Conservation (phyloP, 2,888 invertebrate species). For the Colletes collaris region DNA sequence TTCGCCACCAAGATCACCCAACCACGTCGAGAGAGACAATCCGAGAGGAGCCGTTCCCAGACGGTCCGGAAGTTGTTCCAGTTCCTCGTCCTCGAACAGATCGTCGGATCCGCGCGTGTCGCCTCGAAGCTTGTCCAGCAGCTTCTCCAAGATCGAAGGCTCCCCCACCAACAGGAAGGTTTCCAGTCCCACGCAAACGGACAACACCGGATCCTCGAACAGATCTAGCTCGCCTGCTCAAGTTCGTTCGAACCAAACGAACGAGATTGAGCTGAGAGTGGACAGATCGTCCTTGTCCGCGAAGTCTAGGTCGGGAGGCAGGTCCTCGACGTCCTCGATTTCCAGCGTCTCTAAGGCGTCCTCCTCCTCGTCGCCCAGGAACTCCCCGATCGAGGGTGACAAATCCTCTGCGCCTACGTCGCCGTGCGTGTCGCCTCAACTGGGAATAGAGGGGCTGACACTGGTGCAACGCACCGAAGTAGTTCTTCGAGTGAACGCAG, state of each 20-base stretch:
- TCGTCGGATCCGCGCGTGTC: slow-evolving; percentile 67
- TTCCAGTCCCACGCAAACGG: slow-evolving; percentile 81
- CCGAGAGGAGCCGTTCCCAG: slow-evolving; percentile 79
- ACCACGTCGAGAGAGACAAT: slow-evolving; percentile 66
- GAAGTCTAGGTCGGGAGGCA: slow-evolving; percentile 63
- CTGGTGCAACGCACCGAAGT: slow-evolving; percentile 87
- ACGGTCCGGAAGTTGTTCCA: slow-evolving; percentile 77
- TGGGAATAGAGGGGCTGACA: slow-evolving; percentile 84
- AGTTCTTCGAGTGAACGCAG: slow-evolving; percentile 86
- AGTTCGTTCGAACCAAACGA: slow-evolving; percentile 50
- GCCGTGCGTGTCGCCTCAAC: slow-evolving; percentile 78
- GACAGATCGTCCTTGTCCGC: slow-evolving; percentile 52
- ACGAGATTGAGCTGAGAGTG: slow-evolving; percentile 64
- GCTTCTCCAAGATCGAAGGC: slow-evolving; percentile 61
- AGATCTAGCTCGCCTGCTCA: slow-evolving; percentile 58
- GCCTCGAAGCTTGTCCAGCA: slow-evolving; percentile 60
- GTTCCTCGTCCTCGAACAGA: slow-evolving; percentile 75
- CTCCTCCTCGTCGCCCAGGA: slow-evolving; percentile 72
- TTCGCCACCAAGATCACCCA: slow-evolving; percentile 77
- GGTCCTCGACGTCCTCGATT: slow-evolving; percentile 69
- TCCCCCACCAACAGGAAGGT: slow-evolving; percentile 70
- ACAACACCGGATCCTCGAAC: slow-evolving; percentile 72
- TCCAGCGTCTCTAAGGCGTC: slow-evolving; percentile 69
- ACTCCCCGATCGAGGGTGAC: slow-evolving; percentile 71
- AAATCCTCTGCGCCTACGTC: slow-evolving; percentile 63